Evolutionary conservation across 2,888 invertebrate species (phyloP), one percentile per base, ranked within the genome.

Genomic region (Adelphocoris suturalis): DNA sequence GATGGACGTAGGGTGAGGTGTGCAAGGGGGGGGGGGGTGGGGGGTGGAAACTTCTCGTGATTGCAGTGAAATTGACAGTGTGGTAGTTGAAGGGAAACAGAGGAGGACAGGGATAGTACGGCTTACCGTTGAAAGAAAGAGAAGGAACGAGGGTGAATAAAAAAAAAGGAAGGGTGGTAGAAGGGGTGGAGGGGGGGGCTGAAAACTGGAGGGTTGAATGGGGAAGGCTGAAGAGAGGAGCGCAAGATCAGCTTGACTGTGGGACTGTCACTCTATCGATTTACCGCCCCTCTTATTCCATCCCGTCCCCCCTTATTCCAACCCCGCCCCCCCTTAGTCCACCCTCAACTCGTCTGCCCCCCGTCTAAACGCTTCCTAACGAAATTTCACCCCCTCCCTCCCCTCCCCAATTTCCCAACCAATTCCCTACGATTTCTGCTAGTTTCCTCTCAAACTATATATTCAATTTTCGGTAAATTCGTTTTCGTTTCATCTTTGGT

Each of bases 191-290:
- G 57, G 11, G 84, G 55, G 57, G 14, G 81, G 37, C 52, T 47
- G 46, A 19, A 78, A 19, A n/a, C 11, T 4, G 19, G n/a, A 46
- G 46, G 78, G 46, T 19, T 0, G 12, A 52, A 1, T 19, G 68
- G 46, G n/a, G 78, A 46, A 28, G 46, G 37, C 16, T 47, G 16
- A 47, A 47, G 85, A 61, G 85, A 85, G 85, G 85, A 85, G 85
- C 85, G 85, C 85, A 85, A 85, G 85, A 85, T 85, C 85, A 37
- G 85, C 85, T 85, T 85, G 85, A 61, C 85, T 85, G 61, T 61
- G 61, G 55, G 85, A 85, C 85, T 85, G 85, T 85, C 85, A 85
- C 85, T 85, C 61, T 85, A 85, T 85, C 85, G 85, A 85, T 85
- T 85, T 57, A 27, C 85, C 61, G 14, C 57, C 61, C 61, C 46